phyloP scores from a whole-genome alignment of 1,140 invertebrate species.

The Calliphora vicina region DNA sequence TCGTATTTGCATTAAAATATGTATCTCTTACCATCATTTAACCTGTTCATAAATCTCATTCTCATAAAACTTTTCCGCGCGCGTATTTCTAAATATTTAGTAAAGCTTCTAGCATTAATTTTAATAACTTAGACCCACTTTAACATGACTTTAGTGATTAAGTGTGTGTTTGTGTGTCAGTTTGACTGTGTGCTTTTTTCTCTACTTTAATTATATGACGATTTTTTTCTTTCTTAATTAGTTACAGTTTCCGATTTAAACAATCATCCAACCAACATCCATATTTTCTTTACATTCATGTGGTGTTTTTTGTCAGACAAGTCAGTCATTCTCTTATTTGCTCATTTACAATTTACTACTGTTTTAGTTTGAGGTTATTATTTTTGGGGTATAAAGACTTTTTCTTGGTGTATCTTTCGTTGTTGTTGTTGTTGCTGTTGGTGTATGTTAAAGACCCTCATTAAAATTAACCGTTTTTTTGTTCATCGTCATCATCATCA shows the following conservation, averaged over 20 bases:
- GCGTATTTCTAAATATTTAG: too few relatives aligned
- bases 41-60: too few relatives aligned
- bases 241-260: background rate
- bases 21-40: too few relatives aligned
- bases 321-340: background rate
- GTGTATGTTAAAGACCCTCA: background rate
- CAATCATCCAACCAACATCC: background rate
- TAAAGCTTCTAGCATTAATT: background rate
- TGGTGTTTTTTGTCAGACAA: background rate
- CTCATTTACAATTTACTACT: too few relatives aligned
- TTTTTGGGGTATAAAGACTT: too few relatives aligned
- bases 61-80: too few relatives aligned
- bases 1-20: too few relatives aligned
- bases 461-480: background rate
- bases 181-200: background rate
- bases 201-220: constrained; percentile 34
- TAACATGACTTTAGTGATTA: background rate
- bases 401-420: too few relatives aligned
- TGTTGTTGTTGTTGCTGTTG: background rate
- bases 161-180: too few relatives aligned
- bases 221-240: background rate
- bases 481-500: background rate
- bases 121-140: background rate
- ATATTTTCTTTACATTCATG: background rate
- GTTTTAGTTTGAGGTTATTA: too few relatives aligned